These are phyloP conservation scores for Ridgeia piscesae DNA, from an alignment of 1,140 invertebrate genomes.

Conservation along the genomic window DNA sequence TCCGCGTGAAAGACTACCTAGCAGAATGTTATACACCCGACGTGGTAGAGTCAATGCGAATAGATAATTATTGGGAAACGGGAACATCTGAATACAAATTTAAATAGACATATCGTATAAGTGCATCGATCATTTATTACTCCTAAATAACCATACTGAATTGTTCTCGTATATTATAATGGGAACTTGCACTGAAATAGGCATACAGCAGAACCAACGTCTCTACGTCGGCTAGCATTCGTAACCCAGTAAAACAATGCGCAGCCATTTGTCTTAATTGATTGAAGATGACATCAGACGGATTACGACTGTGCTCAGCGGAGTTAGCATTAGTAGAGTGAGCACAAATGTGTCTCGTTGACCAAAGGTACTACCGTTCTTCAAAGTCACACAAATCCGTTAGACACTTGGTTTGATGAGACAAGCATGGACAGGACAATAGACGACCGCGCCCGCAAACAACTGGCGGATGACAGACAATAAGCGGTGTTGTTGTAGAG, in stretches of 20 bases:
- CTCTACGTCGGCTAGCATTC: background rate
- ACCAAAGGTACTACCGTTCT: background rate
- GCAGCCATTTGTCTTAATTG: too few species aligned
- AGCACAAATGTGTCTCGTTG: background rate
- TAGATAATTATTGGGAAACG: too few species aligned
- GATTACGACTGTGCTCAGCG: background rate
- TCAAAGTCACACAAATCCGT: background rate
- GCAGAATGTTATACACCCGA: too few species aligned
- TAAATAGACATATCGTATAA: too few species aligned
- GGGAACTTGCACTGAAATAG: background rate
- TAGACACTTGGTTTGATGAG: background rate
- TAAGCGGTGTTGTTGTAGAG: background rate
- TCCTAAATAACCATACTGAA: background rate
- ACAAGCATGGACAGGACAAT: background rate
- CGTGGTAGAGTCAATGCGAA: too few species aligned
- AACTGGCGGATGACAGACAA: background rate
- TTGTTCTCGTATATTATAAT: background rate
- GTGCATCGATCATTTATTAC: too few species aligned
- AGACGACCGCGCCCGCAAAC: background rate
- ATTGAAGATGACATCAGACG: background rate
- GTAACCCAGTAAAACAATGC: background rate
- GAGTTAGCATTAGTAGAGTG: background rate
- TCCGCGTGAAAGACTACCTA: too few species aligned
- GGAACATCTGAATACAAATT: too few species aligned
- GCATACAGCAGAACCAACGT: background rate